Conservation (phyloP, 2,888 invertebrate genomes). For the Dicycla oo region DNA sequence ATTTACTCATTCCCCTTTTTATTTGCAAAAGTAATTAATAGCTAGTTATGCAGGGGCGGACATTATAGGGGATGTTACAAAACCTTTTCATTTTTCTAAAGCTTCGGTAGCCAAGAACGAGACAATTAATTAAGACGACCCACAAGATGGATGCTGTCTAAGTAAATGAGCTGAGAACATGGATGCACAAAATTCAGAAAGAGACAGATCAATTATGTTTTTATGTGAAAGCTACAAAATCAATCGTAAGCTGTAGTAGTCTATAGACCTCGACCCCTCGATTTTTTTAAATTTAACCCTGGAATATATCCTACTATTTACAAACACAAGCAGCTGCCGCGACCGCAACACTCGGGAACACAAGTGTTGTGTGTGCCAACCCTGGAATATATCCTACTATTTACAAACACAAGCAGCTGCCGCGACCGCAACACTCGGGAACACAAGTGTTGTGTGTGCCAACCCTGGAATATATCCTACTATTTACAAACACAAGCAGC, state of each 20-base stretch:
- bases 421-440: no score
- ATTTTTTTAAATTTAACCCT: no score
- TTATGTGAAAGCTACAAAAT: not conserved
- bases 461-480: no score
- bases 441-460: no score
- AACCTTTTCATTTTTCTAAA: slow-evolving; percentile 56
- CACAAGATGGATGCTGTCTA: slow-evolving; percentile 57
- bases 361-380: no score
- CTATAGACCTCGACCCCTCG: no score
- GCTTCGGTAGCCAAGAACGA: slow-evolving; percentile 54
- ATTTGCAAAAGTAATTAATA: slow-evolving; percentile 58
- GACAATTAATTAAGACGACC: slow-evolving; percentile 66
- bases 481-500: no score
- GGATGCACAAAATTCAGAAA: slow-evolving; percentile 1
- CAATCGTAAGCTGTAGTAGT: not conserved
- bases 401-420: no score
- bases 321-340: no score
- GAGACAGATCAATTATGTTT: not conserved
- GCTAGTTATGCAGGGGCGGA: slow-evolving; percentile 56
- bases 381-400: no score
- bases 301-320: no score
- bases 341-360: no score
- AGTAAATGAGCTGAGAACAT: slow-evolving; percentile 61
- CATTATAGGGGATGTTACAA: slow-evolving; percentile 43
- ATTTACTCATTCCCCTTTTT: slow-evolving; percentile 47